Evolutionary conservation across 2,888 invertebrate genomes (phyloP).

Genomic region (Lasioglossum pauxillum): DNA sequence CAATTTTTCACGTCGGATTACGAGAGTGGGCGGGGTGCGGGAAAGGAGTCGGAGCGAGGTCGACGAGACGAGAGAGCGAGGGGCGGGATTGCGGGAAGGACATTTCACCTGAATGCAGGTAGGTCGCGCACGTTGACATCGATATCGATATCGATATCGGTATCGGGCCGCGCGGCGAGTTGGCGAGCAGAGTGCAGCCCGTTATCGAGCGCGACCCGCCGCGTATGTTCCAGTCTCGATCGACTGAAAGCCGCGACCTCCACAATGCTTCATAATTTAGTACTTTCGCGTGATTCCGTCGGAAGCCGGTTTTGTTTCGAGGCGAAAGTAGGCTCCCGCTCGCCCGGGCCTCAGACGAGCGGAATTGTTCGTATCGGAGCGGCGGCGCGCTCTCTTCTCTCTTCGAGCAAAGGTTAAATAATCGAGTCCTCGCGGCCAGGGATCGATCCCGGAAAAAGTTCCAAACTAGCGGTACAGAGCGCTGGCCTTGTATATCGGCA

Average conservation of each 20-base stretch:
- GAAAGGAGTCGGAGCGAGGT: conserved; percentile 18
- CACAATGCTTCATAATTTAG: conserved; percentile 63
- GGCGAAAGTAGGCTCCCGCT: conserved; percentile 31
- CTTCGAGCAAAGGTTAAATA: conserved; percentile 35
- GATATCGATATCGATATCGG: conserved; percentile 75
- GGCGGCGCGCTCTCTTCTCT: not conserved
- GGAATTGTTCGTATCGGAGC: conserved; percentile 26
- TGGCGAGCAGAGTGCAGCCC: not conserved
- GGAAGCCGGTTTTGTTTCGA: conserved; percentile 23
- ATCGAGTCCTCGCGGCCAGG: conserved; percentile 23
- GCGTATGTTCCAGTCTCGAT: conserved; percentile 25
- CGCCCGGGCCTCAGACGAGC: not conserved
- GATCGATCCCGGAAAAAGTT: conserved; percentile 30
- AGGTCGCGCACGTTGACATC: conserved; percentile 67
- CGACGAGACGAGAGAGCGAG: not conserved
- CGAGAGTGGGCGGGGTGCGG: conserved; percentile 17
- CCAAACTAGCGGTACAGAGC: conserved; percentile 8
- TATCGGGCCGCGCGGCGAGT: conserved; percentile 51
- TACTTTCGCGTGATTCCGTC: conserved; percentile 38
- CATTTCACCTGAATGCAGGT: conserved; percentile 61
- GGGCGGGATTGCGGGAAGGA: conserved; percentile 40
- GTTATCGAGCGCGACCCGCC: conserved; percentile 48
- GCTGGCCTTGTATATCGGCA: not conserved
- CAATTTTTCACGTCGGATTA: conserved; percentile 79
- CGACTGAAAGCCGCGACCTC: conserved; percentile 19